These are phyloP conservation scores for Neodiprion lecontei DNA, from an alignment of 1,140 invertebrate species.

Conservation along the genomic window DNA sequence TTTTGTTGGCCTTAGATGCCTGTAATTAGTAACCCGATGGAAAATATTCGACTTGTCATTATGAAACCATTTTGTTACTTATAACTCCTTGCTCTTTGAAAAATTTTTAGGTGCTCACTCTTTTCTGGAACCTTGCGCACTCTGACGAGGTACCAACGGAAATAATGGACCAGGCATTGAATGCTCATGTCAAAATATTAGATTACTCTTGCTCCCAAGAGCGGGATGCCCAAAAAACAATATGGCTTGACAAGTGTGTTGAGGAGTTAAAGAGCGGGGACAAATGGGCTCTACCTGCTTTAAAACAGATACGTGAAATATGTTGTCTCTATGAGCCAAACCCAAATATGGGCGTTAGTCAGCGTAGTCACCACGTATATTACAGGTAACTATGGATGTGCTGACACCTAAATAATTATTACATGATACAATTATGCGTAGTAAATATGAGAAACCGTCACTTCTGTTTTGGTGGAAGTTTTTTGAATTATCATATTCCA, in stretches of 20 bases:
- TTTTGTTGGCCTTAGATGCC: neutral
- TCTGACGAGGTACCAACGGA: slow-evolving; percentile 96
- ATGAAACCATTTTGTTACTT: slow-evolving; percentile 11
- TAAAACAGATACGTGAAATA: slow-evolving; percentile 96
- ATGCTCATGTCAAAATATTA: slow-evolving; percentile 96
- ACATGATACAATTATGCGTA: too few species aligned
- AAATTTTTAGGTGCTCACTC: slow-evolving; percentile 79
- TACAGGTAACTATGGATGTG: slow-evolving; percentile 65
- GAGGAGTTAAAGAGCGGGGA: slow-evolving; percentile 90
- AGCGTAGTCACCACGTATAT: slow-evolving; percentile 69
- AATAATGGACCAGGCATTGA: slow-evolving; percentile 96
- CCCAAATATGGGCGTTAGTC: slow-evolving; percentile 69
- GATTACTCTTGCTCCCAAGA: slow-evolving; percentile 98
- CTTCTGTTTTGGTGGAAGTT: too few species aligned
- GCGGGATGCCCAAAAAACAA: slow-evolving; percentile 93
- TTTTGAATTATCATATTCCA: too few species aligned
- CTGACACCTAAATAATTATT: too few species aligned
- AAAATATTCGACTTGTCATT: slow-evolving; percentile 8
- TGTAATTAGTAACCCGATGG: neutral
- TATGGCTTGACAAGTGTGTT: slow-evolving; percentile 95
- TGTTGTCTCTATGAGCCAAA: slow-evolving; percentile 91
- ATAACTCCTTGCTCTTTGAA: slow-evolving; percentile 13
- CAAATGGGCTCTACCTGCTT: slow-evolving; percentile 90
- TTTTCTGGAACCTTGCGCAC: slow-evolving; percentile 97
- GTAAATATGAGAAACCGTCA: too few species aligned